Evolutionary conservation across 2,797 vertebrate species (phyloP).

Genomic region (Hoplostethus mediterraneus): DNA sequence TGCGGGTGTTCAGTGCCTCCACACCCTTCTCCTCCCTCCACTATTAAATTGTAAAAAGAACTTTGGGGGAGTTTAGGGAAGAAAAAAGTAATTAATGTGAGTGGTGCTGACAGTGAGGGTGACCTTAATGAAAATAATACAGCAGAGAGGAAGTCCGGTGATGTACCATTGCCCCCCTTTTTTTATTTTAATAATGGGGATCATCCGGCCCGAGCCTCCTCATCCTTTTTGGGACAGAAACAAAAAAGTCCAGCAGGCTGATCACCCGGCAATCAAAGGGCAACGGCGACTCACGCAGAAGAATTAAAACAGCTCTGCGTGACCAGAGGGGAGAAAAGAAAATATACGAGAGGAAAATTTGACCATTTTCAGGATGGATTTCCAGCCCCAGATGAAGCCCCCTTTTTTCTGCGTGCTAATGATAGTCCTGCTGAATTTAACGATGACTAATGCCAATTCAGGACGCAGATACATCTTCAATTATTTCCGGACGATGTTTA

Average conservation of each 20-base stretch:
- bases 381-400: constrained; percentile 9
- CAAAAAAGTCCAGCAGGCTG: background rate
- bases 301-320: constrained; percentile 5
- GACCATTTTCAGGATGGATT: constrained; percentile 35
- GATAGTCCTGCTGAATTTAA: constrained; percentile 51
- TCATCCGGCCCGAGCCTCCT: constrained; percentile 12
- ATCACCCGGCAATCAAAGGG: constrained; percentile 18
- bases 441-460: constrained; percentile 64
- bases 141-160: constrained; percentile 26
- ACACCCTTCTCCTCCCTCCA: constrained; percentile 3
- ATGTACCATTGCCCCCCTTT: constrained; percentile 16
- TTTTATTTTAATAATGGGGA: constrained; percentile 25
- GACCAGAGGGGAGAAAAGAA: background rate
- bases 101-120: constrained; percentile 62
- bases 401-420: constrained; percentile 45
- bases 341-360: constrained; percentile 20
- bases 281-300: background rate
- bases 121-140: constrained; percentile 67
- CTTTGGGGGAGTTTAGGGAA: constrained; percentile 55
- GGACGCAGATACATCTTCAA: constrained; percentile 55
- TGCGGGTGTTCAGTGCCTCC: constrained; percentile 51
- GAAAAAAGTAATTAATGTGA: constrained; percentile 65
- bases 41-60: constrained; percentile 60
- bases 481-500: constrained; percentile 58
- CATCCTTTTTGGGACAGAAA: constrained; percentile 5